A percentile compares a stretch with the other conserved stretches of the same genome.
These are phyloP conservation scores for Sapajus apella DNA, from an alignment of 2,113 vertebrate genomes.

Conservation along the genomic window DNA sequence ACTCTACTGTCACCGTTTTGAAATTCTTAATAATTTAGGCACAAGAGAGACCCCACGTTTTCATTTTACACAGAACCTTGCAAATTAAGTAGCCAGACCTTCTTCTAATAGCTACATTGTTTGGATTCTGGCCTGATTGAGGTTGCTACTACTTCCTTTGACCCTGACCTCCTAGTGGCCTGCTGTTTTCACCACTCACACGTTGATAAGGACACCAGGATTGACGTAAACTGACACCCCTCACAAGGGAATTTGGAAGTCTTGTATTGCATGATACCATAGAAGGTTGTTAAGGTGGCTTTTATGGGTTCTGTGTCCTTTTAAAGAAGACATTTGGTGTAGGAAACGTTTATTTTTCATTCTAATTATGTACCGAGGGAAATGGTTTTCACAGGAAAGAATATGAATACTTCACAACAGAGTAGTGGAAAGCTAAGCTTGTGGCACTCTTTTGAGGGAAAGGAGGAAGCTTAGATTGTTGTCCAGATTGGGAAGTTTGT, in stretches of 20 bases:
- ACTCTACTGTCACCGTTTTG: not conserved
- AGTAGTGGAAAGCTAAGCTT: not conserved
- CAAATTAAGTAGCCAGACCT: not conserved
- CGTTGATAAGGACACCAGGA: not conserved
- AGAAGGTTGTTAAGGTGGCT: not conserved
- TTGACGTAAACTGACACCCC: not conserved
- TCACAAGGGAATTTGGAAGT: not conserved
- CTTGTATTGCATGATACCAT: not conserved
- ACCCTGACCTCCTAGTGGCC: constrained; percentile 45
- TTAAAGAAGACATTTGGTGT: not conserved
- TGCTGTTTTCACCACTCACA: not conserved
- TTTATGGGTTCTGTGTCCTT: not conserved
- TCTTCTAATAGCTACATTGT: constrained; percentile 23
- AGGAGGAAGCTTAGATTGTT: not conserved
- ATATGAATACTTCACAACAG: not conserved
- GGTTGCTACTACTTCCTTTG: not conserved
- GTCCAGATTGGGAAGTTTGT: not conserved
- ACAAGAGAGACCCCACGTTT: not conserved
- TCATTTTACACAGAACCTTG: not conserved
- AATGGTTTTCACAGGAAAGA: not conserved
- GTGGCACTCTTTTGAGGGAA: not conserved
- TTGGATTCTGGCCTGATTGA: not conserved
- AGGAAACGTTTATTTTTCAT: not conserved
- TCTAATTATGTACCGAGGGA: not conserved
- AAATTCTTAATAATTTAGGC: not conserved